phyloP scores from a whole-genome alignment of 2,888 invertebrate species.

The Drosophila paranaensis region DNA sequence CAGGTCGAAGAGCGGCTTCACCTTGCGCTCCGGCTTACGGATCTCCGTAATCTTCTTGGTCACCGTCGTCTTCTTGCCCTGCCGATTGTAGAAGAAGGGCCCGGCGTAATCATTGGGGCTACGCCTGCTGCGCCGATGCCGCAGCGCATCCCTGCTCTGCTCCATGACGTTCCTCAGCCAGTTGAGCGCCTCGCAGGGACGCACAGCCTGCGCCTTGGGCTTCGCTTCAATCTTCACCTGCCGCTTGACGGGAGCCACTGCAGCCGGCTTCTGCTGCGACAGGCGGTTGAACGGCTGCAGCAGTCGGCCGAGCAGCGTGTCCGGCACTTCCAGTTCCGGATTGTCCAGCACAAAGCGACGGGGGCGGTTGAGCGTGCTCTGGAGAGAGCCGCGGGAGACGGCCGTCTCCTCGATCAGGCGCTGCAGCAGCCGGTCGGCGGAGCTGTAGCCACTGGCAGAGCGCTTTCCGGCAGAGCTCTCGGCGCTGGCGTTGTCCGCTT shows the following conservation, averaged over 20 bases:
- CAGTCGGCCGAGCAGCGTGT: slow-evolving; percentile 48
- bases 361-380: slow-evolving; percentile 67
- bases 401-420: slow-evolving; percentile 82
- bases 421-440: slow-evolving; percentile 80
- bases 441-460: slow-evolving; percentile 67
- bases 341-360: slow-evolving; percentile 77
- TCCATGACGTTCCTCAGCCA: slow-evolving; percentile 76
- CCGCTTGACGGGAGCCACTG: slow-evolving; percentile 47
- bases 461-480: slow-evolving; percentile 54
- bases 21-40: slow-evolving; percentile 75
- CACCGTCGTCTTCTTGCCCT: slow-evolving; percentile 65
- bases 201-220: slow-evolving; percentile 39
- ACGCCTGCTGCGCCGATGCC: slow-evolving; percentile 65
- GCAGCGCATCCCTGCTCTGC: slow-evolving; percentile 55
- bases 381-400: slow-evolving; percentile 58
- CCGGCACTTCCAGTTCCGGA: slow-evolving; percentile 27
- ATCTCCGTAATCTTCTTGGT: slow-evolving; percentile 81
- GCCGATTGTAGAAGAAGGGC: slow-evolving; percentile 70
- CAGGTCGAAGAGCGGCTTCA: slow-evolving; percentile 57
- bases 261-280: neutral
- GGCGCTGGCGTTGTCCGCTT: slow-evolving; percentile 53
- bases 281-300: slow-evolving; percentile 48
- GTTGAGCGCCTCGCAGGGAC: slow-evolving; percentile 57
- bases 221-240: slow-evolving; percentile 29
- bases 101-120: slow-evolving; percentile 62